A percentile compares a stretch with the other conserved stretches of the same genome.
Conservation (phyloP, 2,797 vertebrate species). For the Hydrocynus forskahlii region DNA sequence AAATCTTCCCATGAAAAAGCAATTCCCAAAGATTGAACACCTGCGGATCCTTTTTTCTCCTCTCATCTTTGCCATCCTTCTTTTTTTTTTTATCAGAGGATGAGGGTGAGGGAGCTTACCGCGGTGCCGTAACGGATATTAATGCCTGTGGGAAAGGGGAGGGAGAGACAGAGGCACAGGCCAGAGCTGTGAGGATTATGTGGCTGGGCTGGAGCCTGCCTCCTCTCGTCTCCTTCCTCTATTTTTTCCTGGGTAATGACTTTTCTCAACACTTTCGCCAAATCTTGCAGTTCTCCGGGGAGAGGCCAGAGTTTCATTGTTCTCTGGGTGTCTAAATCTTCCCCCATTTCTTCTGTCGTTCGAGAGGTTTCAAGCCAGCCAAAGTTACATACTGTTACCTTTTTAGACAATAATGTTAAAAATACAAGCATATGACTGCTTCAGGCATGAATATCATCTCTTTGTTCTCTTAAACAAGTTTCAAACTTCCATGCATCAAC, state of each 20-base stretch:
- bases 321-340: neutral
- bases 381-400: too few relatives aligned
- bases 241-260: conserved; percentile 42
- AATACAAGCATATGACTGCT: too few relatives aligned
- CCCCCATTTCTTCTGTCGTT: neutral
- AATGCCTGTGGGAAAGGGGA: conserved; percentile 55
- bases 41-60: conserved; percentile 24
- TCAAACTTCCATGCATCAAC: too few relatives aligned
- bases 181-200: conserved; percentile 55
- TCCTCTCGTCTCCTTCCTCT: conserved; percentile 44
- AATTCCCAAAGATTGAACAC: conserved; percentile 51
- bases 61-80: conserved; percentile 46
- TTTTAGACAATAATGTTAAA: too few relatives aligned
- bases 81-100: conserved; percentile 47
- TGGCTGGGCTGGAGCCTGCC: conserved; percentile 43
- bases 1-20: conserved; percentile 46
- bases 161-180: conserved; percentile 39
- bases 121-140: conserved; percentile 55
- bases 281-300: neutral
- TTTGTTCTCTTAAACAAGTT: too few relatives aligned
- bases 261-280: conserved; percentile 14
- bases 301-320: neutral
- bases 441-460: too few relatives aligned
- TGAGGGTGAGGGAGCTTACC: conserved; percentile 52
- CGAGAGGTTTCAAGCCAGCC: too few relatives aligned